A percentile compares a stretch with the other conserved stretches of the same genome.
These are phyloP conservation scores for Columba guinea DNA, from an alignment of 2,797 vertebrate species.

Conservation along the genomic window DNA sequence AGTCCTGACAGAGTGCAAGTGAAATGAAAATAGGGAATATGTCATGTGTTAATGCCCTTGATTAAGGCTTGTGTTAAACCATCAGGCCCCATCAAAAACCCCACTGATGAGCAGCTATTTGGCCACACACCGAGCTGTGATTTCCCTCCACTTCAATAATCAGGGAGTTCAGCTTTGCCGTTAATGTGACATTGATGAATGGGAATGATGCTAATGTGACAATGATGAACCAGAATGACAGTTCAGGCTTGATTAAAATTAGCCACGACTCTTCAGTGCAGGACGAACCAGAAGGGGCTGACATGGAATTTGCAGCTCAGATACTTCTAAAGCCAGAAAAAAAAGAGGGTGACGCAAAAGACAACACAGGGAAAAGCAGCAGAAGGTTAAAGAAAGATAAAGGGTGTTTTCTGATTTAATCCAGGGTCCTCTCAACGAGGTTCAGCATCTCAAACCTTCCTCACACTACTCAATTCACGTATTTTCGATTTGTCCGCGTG, in stretches of 20 bases:
- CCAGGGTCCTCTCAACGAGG: accelerated
- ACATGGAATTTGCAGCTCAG: not conserved
- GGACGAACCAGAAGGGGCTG: slow-evolving; percentile 26
- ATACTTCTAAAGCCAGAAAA: slow-evolving; percentile 25
- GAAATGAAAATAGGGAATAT: accelerated
- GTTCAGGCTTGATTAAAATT: slow-evolving; percentile 89
- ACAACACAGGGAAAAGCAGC: not conserved
- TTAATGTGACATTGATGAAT: slow-evolving; percentile 88
- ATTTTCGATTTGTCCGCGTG: not conserved
- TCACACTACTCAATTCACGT: not conserved
- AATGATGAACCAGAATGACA: slow-evolving; percentile 86
- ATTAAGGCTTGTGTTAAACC: slow-evolving; percentile 74
- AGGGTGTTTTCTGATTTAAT: not conserved
- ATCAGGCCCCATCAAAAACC: slow-evolving; percentile 72
- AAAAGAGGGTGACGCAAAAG: not conserved
- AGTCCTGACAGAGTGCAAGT: not conserved
- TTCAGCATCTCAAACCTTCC: not conserved
- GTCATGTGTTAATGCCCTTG: slow-evolving; percentile 56
- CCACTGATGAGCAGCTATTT: slow-evolving; percentile 79
- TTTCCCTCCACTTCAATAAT: slow-evolving; percentile 90
- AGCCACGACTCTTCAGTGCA: slow-evolving; percentile 75
- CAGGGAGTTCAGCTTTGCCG: slow-evolving; percentile 85
- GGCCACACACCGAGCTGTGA: slow-evolving; percentile 81
- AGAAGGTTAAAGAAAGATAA: not conserved
- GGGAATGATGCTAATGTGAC: slow-evolving; percentile 86